Evolutionary conservation across 2,888 invertebrate species (phyloP), one percentile per base, ranked within the genome.

Genomic region (Drosophila algonquin): DNA sequence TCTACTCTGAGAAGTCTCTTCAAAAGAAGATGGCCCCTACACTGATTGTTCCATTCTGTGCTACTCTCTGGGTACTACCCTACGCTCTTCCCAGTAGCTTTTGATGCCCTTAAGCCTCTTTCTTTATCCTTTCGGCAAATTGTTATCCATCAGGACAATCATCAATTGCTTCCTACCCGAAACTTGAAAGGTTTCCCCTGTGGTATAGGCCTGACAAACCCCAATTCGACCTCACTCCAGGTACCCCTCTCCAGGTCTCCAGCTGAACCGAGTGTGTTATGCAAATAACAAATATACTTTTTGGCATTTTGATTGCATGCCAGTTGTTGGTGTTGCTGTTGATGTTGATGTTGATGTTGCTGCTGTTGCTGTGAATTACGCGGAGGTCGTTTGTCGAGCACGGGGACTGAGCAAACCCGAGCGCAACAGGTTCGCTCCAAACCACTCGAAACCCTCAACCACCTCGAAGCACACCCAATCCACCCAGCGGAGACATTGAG

Each of bases 401-500:
- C 8, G 30, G 30, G 30, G 30, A 8, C 30, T 8, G 30, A 30
- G 8, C 30, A 30, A 2, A 7, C 30, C 30, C 40, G 47, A 44
- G 44, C 50, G 86, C 80, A 81, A 81, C 86, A 82, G 80, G 80
- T 87, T 40, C 35, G 35, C 12, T 12, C 12, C 35, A 4, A 12
- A 0, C 35, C 27, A 27, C 27, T 27, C 27, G 27, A 27, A 27
- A 27, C 27, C 7, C 27, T 27, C 27, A 27, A 1, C 30, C 35
- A 4, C 1, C 35, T 12, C 35, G 10, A 35, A 4, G 4, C 35
- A 35, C 10, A 5, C 12, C 35, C 35, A 35, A 12, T 35, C 35
- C 35, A 35, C 1, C 12, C 35, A 10, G 32, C 3, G 32, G 32
- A 32, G 24, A 45, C 45, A 62, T 51, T 46, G 32, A 53, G 44